Percentiles rank a stretch among this genome's conserved stretches.
Evolutionary conservation across 2,797 vertebrate genomes (phyloP).

Genomic region (Myiotriccus ornatus): DNA sequence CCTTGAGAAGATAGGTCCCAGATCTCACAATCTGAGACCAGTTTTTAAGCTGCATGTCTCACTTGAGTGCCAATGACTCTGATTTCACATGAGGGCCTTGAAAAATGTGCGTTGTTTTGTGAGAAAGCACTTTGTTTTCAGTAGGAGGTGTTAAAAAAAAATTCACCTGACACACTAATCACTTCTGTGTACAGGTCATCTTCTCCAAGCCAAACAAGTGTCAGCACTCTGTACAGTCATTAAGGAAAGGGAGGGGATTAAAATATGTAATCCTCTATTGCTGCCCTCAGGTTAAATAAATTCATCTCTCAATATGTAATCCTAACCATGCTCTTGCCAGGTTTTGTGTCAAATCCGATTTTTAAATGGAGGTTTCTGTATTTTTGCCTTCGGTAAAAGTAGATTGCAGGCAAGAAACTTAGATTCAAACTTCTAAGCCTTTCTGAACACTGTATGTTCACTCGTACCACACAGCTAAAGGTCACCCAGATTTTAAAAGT

Average conservation of each 20-base stretch:
- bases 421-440: not conserved
- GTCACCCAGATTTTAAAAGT: not conserved
- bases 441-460: not conserved
- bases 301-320: not conserved
- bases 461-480: not conserved
- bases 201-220: not conserved
- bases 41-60: not conserved
- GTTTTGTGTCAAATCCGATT: not conserved
- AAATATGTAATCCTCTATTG: slow-evolving; percentile 25
- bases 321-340: not conserved
- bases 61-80: not conserved
- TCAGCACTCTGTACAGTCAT: slow-evolving; percentile 9
- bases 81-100: not conserved
- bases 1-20: not conserved
- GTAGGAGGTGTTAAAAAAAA: not conserved
- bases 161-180: not conserved
- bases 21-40: not conserved
- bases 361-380: not conserved
- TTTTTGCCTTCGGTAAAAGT: not conserved
- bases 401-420: not conserved
- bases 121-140: not conserved
- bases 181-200: not conserved
- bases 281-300: slow-evolving; percentile 14
- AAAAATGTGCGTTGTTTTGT: not conserved
- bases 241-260: slow-evolving; percentile 22